phyloP scores from a whole-genome alignment of 2,797 vertebrate genomes.

The Lophotriccus pileatus region DNA sequence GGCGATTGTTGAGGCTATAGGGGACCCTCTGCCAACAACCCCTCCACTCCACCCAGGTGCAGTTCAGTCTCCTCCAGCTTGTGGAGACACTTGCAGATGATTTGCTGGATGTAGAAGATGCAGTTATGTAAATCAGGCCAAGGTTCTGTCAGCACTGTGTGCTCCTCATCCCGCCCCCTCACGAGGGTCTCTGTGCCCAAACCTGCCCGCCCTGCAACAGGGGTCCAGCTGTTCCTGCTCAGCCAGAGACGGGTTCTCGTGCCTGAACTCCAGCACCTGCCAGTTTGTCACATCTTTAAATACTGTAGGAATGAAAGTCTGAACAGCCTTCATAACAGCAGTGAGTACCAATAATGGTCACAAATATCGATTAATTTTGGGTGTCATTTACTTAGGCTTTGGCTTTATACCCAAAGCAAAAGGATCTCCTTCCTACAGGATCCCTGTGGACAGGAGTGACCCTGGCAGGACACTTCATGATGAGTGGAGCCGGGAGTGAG shows the following conservation, averaged over 20 bases:
- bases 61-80: not conserved
- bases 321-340: not conserved
- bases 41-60: not conserved
- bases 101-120: not conserved
- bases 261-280: not conserved
- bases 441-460: not conserved
- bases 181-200: not conserved
- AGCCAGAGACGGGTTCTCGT: accelerated
- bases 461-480: accelerated
- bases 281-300: not conserved
- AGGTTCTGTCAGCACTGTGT: not conserved
- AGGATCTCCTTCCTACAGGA: not conserved
- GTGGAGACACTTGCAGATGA: not conserved
- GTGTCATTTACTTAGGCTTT: not conserved
- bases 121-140: not conserved
- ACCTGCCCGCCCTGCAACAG: accelerated
- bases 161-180: not conserved
- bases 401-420: slow-evolving; percentile 13
- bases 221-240: not conserved
- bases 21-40: not conserved
- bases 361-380: not conserved
- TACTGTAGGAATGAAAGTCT: not conserved
- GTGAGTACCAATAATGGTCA: not conserved
- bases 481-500: not conserved
- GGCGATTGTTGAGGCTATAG: not conserved